Evolutionary conservation across 2,113 vertebrate species (phyloP).

Genomic region (Camelus bactrianus): DNA sequence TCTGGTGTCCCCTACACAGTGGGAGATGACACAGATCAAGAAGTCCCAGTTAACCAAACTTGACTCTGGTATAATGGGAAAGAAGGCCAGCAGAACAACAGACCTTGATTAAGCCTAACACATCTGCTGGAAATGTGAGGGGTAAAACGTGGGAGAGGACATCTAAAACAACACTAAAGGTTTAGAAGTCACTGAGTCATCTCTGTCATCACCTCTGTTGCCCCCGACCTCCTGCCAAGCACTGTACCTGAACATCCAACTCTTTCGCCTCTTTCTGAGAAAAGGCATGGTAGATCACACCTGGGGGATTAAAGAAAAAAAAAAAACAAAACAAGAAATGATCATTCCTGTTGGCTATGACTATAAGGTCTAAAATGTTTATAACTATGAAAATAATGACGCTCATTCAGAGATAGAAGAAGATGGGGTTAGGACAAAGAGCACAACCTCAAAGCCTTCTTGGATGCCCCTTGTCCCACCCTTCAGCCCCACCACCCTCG

Average conservation of each 20-base stretch:
- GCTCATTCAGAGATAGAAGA: not conserved
- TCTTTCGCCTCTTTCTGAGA: constrained; percentile 74
- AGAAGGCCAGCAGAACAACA: not conserved
- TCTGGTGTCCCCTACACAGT: not conserved
- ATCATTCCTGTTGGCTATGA: not conserved
- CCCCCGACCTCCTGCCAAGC: not conserved
- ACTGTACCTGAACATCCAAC: constrained; percentile 70
- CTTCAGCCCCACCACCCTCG: not conserved
- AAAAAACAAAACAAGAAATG: not conserved
- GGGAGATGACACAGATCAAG: not conserved
- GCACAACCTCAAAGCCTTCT: not conserved
- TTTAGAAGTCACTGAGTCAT: not conserved
- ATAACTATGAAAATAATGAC: not conserved
- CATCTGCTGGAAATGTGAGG: not conserved
- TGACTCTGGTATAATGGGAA: not conserved
- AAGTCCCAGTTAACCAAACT: not conserved
- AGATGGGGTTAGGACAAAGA: not conserved
- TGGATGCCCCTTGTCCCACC: not conserved
- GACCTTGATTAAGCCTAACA: not conserved
- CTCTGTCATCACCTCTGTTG: too few relatives aligned
- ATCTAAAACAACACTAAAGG: not conserved
- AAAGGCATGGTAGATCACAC: constrained; percentile 65
- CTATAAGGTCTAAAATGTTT: not conserved
- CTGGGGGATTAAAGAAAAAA: constrained; percentile 11
- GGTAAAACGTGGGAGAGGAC: not conserved